Base-by-base conservation (phyloP, 2,113 vertebrate genomes). In the Cinclus mexicanus region DNA sequence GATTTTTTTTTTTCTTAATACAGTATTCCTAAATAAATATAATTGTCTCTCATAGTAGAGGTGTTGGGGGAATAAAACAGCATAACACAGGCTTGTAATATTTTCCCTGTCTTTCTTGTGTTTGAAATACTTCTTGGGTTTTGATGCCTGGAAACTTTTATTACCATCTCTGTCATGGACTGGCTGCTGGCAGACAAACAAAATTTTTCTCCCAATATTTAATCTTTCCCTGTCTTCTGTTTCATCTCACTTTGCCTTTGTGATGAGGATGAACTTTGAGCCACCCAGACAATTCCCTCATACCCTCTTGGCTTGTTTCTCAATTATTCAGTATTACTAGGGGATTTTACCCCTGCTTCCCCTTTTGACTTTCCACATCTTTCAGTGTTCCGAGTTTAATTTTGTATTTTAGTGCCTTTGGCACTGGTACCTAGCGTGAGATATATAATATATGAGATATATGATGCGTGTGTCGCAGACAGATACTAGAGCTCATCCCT, bases 71-170 rank as follows among this genome's bases (percentile, higher is more conserved):
- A 7, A 31, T 64, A 56, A 76, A 80, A 1, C 39, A 46, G 15
- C 21, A 7, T 69, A 47, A 68, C 89, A 47, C 22, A 86, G 55
- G 69, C 25, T 63, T 78, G 49, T 25, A 71, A n/a, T 87, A 65
- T 65, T 91, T 94, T 76, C 77, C 56, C 28, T 77, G 18, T 53
- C 22, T 79, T 82, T 53, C 35, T 91, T 97, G 93, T 93, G 41
- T 93, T 95, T 93, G 28, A 87, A 91, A 47, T 39, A 37, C 2
- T 42, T 78, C 8, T 8, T 76, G 28, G 50, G 70, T 89, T 94
- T 95, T 91, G 10, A 87, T 94, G 76, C 61, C 69, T 71, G 44
- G 55, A 93, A 90, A 80, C 41, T 87, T 89, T 83, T 92, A 67
- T 87, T 57, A 23, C 25, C 37, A 39, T 78, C 57, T 81, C 42